A percentile compares a stretch with the other conserved stretches of the same genome.
Evolutionary conservation across 35 echinoderm and acorn worm genomes (phyloP).

Genomic region (Amphiura filiformis): DNA sequence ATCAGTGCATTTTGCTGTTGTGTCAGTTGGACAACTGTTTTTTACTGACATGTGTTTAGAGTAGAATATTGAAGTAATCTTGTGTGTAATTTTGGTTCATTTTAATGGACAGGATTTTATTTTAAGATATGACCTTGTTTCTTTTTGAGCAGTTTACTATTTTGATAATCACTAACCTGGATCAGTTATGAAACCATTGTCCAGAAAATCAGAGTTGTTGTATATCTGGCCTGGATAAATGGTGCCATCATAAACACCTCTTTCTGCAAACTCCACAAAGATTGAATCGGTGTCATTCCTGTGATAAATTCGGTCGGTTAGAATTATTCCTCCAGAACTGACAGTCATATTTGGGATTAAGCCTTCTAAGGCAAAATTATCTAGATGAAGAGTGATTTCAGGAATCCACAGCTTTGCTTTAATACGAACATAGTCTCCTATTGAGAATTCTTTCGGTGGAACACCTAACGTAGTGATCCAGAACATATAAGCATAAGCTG

Average conservation of each 20-base stretch:
- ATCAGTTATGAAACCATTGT: slow-evolving; percentile 39
- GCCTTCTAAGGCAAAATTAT: slow-evolving; percentile 44
- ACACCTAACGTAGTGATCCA: neutral
- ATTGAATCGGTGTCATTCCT: slow-evolving; percentile 65
- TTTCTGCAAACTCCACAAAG: slow-evolving; percentile 30
- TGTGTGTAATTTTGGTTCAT: no score
- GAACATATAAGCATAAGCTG: slow-evolving; percentile 57
- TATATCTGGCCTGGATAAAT: slow-evolving; percentile 47
- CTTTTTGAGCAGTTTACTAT: no score
- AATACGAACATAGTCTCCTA: slow-evolving; percentile 62
- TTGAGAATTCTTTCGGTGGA: slow-evolving; percentile 56
- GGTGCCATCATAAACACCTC: neutral
- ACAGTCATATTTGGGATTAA: slow-evolving; percentile 45
- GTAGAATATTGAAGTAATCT: no score
- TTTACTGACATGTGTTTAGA: no score
- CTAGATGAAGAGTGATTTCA: slow-evolving; percentile 64
- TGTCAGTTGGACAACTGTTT: no score
- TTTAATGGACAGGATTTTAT: no score
- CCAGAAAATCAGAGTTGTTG: slow-evolving; percentile 39
- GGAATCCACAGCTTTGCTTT: slow-evolving; percentile 56
- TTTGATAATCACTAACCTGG: slow-evolving; percentile 74
- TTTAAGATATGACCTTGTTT: no score
- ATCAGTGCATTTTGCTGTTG: no score
- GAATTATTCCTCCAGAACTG: slow-evolving; percentile 10
- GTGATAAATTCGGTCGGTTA: slow-evolving; percentile 55